Evolutionary conservation across 2,888 invertebrate species (phyloP).

Genomic region (Cantharis nigra): DNA sequence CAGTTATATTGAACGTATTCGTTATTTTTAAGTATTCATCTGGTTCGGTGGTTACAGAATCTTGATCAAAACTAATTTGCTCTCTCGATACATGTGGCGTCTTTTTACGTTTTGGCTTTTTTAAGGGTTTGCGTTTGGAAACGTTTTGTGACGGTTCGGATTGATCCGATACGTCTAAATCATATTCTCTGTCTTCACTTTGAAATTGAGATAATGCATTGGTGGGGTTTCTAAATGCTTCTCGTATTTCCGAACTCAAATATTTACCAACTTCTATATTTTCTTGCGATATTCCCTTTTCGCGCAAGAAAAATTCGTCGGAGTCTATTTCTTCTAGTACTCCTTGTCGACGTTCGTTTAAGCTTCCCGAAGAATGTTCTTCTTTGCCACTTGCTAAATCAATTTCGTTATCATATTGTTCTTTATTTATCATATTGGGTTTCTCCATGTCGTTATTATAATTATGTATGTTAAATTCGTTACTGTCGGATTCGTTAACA

Average conservation of each 20-base stretch:
- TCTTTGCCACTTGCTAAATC: slow-evolving; percentile 54
- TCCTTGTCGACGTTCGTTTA: slow-evolving; percentile 61
- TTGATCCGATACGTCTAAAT: slow-evolving; percentile 43
- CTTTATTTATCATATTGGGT: slow-evolving; percentile 49
- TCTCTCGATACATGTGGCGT: slow-evolving; percentile 54
- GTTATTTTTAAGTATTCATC: slow-evolving; percentile 36
- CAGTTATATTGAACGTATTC: slow-evolving; percentile 58
- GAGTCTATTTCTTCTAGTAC: slow-evolving; percentile 85
- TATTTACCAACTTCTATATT: slow-evolving; percentile 80
- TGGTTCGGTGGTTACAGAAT: slow-evolving; percentile 45
- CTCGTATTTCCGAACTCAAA: slow-evolving; percentile 77
- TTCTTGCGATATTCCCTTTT: slow-evolving; percentile 81
- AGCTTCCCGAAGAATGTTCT: slow-evolving; percentile 65
- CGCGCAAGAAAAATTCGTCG: slow-evolving; percentile 84
- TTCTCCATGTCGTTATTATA: slow-evolving; percentile 35
- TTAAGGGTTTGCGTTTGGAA: slow-evolving; percentile 59
- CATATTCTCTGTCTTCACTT: slow-evolving; percentile 39
- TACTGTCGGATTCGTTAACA: not conserved
- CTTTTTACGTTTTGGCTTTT: slow-evolving; percentile 54
- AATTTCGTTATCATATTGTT: slow-evolving; percentile 44
- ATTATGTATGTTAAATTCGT: slow-evolving; percentile 41
- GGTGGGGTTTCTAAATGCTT: slow-evolving; percentile 71
- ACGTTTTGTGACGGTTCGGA: slow-evolving; percentile 53
- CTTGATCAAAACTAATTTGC: slow-evolving; percentile 45
- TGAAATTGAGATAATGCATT: slow-evolving; percentile 69